Evolutionary conservation across 2,113 vertebrate species (phyloP), one percentile per base, ranked within the genome.

Genomic region (Psilopsiagon aurifrons): DNA sequence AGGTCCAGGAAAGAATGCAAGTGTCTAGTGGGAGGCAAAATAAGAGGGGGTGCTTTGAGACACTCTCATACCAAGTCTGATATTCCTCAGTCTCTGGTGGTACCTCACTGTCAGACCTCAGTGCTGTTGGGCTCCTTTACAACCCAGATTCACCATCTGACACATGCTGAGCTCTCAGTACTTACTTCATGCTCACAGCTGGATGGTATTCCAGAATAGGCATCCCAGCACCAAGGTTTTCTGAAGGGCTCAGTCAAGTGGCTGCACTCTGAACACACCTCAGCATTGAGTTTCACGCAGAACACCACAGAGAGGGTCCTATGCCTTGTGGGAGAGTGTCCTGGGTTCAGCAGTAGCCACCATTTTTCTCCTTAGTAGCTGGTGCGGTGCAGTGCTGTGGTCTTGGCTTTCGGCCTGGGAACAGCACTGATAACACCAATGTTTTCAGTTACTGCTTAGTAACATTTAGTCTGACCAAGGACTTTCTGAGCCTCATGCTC

Each of bases 1-100:
- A 46, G 41, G 81, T 46, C 43, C 39, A 71, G 52, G n/a, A 68
- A 49, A 86, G 57, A 13, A 71, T 27, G 49, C 9, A 37, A 23
- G 7, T 57, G 14, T n/a, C 7, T 10, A 4, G 2, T n/a, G 0
- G 6, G 3, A 5, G 0, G 1, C 0, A 2, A 1, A 3, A 8
- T 25, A 16, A 23, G 2, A 57, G 15, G 10, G 18, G 37, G 20
- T 49, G 28, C 46, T 95, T 60, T 68, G 46, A 87, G 77, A 37
- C 7, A 41, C 19, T 59, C 80, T 35, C 35, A 80, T 77, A n/a
- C 9, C 20, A 76, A 77, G 29, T 17, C 43, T 71, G 37, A 7
- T 9, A 0, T 51, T 79, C 91, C 62, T 39, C 43, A 46, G 13
- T 60, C 74, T 78, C 22, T n/a, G 4, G 10, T 66, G 17, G 31